These are phyloP conservation scores for Torymus tubicola DNA, from an alignment of 2,888 invertebrate species.

Conservation along the genomic window DNA sequence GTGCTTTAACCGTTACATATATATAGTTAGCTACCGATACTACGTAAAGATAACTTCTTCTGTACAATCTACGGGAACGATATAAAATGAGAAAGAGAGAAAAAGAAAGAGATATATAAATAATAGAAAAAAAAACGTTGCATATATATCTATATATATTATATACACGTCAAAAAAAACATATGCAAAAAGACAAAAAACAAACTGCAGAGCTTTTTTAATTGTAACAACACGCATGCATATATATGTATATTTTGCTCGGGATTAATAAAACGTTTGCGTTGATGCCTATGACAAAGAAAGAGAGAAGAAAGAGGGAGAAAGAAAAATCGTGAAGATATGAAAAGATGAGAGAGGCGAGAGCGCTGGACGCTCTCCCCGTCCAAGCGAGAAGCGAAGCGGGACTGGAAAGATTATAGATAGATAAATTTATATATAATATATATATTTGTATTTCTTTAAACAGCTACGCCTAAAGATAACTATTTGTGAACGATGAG, in stretches of 20 bases:
- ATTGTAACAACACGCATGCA: not conserved
- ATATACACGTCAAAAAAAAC: not conserved
- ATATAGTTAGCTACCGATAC: conserved; percentile 6
- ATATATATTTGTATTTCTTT: conserved; percentile 50
- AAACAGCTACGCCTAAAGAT: conserved; percentile 32
- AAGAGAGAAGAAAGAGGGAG: conserved; percentile 21
- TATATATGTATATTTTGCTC: conserved; percentile 13
- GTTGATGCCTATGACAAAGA: conserved; percentile 39
- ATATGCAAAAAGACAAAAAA: no score
- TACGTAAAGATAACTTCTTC: conserved; percentile 2
- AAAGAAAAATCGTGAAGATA: not conserved
- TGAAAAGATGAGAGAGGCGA: no score
- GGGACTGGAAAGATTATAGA: conserved; percentile 18
- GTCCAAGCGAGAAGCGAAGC: not conserved
- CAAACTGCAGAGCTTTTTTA: no score
- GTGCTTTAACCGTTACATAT: conserved; percentile 26
- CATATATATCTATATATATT: conserved; percentile 24
- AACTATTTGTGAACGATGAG: not conserved
- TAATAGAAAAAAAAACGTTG: conserved; percentile 10
- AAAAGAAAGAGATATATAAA: not conserved
- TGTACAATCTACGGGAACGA: no score
- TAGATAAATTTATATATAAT: conserved; percentile 7
- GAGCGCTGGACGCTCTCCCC: conserved; percentile 56
- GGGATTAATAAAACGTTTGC: not conserved
- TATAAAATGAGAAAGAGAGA: not conserved